Conservation (phyloP, 2,888 invertebrate species). For the Pammene aurita region DNA sequence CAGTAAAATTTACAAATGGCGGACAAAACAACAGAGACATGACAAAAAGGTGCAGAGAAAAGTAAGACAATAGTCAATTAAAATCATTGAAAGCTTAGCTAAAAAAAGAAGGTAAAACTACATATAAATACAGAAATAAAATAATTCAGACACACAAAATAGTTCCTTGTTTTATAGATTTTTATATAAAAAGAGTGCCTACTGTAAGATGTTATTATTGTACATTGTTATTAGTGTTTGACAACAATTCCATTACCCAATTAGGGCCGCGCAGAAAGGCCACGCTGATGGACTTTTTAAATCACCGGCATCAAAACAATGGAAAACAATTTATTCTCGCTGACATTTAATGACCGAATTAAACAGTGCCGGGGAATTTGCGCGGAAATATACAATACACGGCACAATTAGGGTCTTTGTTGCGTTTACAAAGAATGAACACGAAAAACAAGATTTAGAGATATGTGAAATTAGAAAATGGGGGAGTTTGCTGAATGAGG, state of each 20-base stretch:
- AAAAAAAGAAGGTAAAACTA: no score
- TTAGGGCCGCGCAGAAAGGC: constrained; percentile 23
- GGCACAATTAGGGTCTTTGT: not conserved
- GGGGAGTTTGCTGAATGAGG: no score
- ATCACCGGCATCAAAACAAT: constrained; percentile 27
- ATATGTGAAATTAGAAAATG: no score
- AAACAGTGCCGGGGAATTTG: constrained; percentile 4
- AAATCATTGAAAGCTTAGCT: no score
- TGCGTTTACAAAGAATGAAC: not conserved
- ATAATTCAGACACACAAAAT: no score
- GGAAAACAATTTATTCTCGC: constrained; percentile 22
- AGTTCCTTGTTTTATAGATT: no score
- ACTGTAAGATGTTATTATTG: not conserved
- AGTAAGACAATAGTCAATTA: no score
- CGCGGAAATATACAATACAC: constrained; percentile 4
- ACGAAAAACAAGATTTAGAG: not conserved
- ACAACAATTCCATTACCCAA: constrained; percentile 35
- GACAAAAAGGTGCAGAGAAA: no score
- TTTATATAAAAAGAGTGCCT: not conserved
- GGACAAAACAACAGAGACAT: no score
- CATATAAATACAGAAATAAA: no score
- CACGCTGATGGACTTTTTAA: constrained; percentile 29
- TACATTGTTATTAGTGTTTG: constrained; percentile 12
- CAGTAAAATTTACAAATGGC: no score
- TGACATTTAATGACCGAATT: constrained; percentile 24